A percentile compares a stretch with the other conserved stretches of the same genome.
phyloP scores from a whole-genome alignment of 2,113 vertebrate genomes.

The Lycaon pictus region DNA sequence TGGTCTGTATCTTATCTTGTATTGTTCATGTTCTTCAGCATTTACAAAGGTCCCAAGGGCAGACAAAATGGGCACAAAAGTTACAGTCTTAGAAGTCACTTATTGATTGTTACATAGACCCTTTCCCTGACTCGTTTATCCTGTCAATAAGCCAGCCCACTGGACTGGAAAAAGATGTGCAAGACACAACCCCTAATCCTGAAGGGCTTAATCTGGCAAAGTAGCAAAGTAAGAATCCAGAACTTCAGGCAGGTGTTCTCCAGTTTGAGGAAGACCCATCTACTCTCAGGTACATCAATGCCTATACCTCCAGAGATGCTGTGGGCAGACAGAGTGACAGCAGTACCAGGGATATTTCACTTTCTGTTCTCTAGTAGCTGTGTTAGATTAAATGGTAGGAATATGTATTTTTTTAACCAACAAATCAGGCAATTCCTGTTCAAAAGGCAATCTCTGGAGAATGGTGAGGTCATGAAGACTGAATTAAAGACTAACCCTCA shows the following conservation, averaged over 20 bases:
- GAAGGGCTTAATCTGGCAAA: background rate
- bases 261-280: background rate
- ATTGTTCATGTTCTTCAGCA: background rate
- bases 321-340: accelerated
- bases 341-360: accelerated
- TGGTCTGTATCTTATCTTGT: background rate
- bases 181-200: accelerated
- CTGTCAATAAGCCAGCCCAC: background rate
- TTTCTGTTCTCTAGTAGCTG: background rate
- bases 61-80: background rate
- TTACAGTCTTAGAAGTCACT: background rate
- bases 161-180: background rate
- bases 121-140: background rate
- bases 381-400: background rate
- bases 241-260: accelerated
- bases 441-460: background rate
- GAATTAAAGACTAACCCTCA: background rate
- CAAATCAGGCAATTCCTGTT: background rate
- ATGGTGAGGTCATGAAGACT: accelerated
- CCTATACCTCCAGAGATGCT: too few relatives aligned
- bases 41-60: background rate
- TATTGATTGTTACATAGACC: accelerated
- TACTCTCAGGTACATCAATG: accelerated
- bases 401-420: accelerated
- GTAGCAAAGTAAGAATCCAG: background rate